Evolutionary conservation across 2,888 invertebrate genomes (phyloP).

Genomic region (Cosmia trapezina): DNA sequence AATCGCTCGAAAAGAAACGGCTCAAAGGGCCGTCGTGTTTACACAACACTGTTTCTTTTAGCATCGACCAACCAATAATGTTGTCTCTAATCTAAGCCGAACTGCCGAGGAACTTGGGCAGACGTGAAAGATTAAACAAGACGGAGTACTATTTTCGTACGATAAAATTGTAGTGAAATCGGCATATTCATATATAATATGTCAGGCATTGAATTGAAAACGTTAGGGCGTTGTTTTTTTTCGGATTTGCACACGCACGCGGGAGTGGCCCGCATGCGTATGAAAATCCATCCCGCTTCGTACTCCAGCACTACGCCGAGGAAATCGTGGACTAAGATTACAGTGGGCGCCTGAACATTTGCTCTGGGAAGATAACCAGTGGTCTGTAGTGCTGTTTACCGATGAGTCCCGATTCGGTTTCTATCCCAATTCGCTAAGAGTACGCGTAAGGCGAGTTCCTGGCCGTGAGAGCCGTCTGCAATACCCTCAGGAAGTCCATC

Average conservation of each 20-base stretch:
- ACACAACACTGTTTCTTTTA: conserved; percentile 66
- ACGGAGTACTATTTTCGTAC: conserved; percentile 30
- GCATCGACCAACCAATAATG: conserved; percentile 55
- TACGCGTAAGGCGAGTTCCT: too few relatives aligned
- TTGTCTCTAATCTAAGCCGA: conserved; percentile 56
- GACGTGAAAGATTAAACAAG: conserved; percentile 50
- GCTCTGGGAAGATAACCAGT: too few relatives aligned
- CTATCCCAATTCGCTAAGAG: too few relatives aligned
- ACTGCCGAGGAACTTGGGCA: conserved; percentile 50
- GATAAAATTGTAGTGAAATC: conserved; percentile 29
- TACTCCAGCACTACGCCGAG: too few relatives aligned
- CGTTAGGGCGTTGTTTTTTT: not conserved
- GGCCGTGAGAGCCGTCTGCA: too few relatives aligned
- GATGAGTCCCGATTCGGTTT: too few relatives aligned
- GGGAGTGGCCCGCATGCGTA: not conserved
- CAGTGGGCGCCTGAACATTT: too few relatives aligned
- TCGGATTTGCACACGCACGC: not conserved
- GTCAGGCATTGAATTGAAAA: too few relatives aligned
- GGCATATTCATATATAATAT: conserved; percentile 11
- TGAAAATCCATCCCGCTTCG: not conserved
- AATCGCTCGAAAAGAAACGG: conserved; percentile 76
- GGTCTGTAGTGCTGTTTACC: too few relatives aligned
- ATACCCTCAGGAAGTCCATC: too few relatives aligned
- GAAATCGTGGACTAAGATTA: too few relatives aligned
- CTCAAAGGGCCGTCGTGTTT: conserved; percentile 74